Evolutionary conservation across 1,140 invertebrate species (phyloP).

Genomic region (Macrotrachela quadricornifera): DNA sequence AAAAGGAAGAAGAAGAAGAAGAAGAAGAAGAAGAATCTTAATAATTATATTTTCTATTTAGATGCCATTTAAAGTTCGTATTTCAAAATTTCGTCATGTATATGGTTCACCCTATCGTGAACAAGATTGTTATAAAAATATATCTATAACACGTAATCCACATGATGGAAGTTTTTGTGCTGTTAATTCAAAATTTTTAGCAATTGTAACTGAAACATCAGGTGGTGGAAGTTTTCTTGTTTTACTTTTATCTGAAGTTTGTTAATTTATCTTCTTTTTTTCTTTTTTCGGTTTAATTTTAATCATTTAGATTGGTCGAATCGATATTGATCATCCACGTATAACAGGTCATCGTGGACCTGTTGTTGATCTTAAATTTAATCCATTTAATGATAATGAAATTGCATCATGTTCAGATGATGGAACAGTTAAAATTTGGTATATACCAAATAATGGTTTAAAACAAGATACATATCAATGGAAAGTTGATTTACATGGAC

Average conservation of each 20-base stretch:
- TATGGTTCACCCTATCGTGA: slow-evolving; percentile 20
- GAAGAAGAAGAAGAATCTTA: too few relatives aligned
- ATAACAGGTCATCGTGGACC: slow-evolving; percentile 25
- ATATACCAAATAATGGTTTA: slow-evolving; percentile 10
- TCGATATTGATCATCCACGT: slow-evolving; percentile 20
- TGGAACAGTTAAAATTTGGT: slow-evolving; percentile 16
- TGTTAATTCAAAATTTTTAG: slow-evolving; percentile 25
- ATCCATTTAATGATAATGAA: slow-evolving; percentile 26
- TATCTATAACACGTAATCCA: slow-evolving; percentile 20
- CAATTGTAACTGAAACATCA: slow-evolving; percentile 23
- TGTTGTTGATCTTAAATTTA: slow-evolving; percentile 30
- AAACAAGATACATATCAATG: slow-evolving; percentile 19
- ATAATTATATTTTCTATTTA: too few relatives aligned
- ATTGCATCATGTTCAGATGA: slow-evolving; percentile 28
- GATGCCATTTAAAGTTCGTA: too few relatives aligned
- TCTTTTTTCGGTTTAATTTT: too few relatives aligned
- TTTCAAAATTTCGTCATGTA: slow-evolving; percentile 21
- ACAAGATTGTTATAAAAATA: slow-evolving; percentile 25
- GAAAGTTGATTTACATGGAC: slow-evolving; percentile 24
- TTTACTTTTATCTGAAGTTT: slow-evolving; percentile 11
- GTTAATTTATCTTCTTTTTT: too few relatives aligned
- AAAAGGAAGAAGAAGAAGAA: too few relatives aligned
- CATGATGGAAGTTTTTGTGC: slow-evolving; percentile 24
- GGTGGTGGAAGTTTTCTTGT: slow-evolving; percentile 27
- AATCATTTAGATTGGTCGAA: slow-evolving; percentile 14